phyloP scores from a whole-genome alignment of 2,888 invertebrate genomes.

The Gasteruption jaculator region DNA sequence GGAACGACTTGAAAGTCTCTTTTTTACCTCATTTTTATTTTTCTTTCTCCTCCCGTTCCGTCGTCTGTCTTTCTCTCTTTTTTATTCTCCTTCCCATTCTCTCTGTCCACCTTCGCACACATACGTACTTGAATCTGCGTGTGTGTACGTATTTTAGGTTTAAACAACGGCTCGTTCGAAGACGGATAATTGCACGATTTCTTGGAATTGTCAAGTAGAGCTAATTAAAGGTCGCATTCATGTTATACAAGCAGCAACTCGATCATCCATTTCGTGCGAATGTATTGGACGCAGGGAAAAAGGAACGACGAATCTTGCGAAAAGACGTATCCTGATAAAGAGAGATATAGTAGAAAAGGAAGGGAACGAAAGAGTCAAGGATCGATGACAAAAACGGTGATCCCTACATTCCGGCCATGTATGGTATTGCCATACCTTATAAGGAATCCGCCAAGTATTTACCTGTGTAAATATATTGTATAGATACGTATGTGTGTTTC shows the following conservation, averaged over 20 bases:
- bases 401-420: conserved; percentile 50
- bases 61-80: no score
- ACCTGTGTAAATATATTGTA: no score
- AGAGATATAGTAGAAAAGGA: no score
- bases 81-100: conserved; percentile 12
- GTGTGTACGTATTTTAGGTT: no score
- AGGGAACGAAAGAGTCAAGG: conserved; percentile 18
- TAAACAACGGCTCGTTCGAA: no score
- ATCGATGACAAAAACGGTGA: conserved; percentile 48
- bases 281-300: not conserved
- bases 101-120: no score
- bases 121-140: no score
- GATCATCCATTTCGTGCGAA: conserved; percentile 10
- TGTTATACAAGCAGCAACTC: not conserved
- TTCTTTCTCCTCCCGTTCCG: conserved; percentile 16
- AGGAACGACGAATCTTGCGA: not conserved
- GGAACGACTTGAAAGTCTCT: conserved; percentile 16
- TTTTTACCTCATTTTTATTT: conserved; percentile 16
- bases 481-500: no score
- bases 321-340: not conserved
- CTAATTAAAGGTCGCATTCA: conserved; percentile 13
- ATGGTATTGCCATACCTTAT: conserved; percentile 42
- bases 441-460: no score
- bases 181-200: conserved; percentile 4
- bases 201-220: no score